Evolutionary conservation across 1,140 invertebrate species (phyloP), one percentile per base, ranked within the genome.

Genomic region (Magallana angulata): DNA sequence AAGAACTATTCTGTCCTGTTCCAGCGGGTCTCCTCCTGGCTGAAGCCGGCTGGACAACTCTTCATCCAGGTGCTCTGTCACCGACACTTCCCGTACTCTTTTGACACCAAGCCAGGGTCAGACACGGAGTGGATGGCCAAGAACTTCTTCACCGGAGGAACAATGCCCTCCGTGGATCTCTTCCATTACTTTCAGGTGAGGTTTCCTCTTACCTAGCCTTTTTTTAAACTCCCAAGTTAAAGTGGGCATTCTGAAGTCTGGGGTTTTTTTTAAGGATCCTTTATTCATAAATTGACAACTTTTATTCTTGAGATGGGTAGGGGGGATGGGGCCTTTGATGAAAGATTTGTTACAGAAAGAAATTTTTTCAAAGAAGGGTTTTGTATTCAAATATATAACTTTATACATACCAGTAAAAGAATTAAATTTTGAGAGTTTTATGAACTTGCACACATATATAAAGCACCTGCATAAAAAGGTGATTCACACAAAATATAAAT

Each of bases 41-140:
- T 94, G 59, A 93, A 94, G 68, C 93, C 93, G 0, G 87, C 89
- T 11, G 93, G 93, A 0, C 83, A 90, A 24, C 86, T 94, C 64
- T 93, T 94, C 81, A 90, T 92, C 12, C 93, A 94, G 82, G 89
- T 93, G 0, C 86, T 94, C 3, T 93, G 93, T 64, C 93, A 94
- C 68, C 87, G 87, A 18, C 58, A 87, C 36, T 89, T 91, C 59
- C 91, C 93, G 1, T 94, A 94, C 85, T 91, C 91, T 7, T 94
- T 94, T 88, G 93, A 94, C 80, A 90, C 91, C 1, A 92, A 91
- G 59, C 90, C 88, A n/a, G 93, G 92, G 11, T 91, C 92, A 8
- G 92, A 94, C 89, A 93, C 92, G 7, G 93, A 93, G 80, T 94
- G 92, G 93, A 93, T 94, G 93, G 93, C 92, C 11, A 93, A 93